Conservation (phyloP, 2,888 invertebrate species). For the Synergus itoensis region DNA sequence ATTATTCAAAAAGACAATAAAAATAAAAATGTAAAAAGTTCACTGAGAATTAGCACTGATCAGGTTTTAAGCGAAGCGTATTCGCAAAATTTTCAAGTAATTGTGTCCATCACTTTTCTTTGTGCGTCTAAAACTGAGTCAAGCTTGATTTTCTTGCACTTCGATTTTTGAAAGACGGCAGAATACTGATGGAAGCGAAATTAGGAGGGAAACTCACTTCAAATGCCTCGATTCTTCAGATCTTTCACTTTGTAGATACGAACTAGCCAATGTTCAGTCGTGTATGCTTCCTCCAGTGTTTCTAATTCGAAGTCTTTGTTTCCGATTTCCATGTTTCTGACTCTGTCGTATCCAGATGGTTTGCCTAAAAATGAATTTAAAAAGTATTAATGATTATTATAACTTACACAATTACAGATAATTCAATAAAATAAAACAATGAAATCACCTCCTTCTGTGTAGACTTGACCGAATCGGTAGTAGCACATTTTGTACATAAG, state of each 20-base stretch:
- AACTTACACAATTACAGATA: slow-evolving; percentile 18
- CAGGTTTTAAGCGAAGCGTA: neutral
- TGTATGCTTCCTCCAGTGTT: slow-evolving; percentile 99
- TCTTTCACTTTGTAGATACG: slow-evolving; percentile 99
- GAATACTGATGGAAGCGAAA: slow-evolving; percentile 12
- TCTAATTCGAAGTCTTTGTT: slow-evolving; percentile 99
- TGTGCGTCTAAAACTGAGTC: neutral
- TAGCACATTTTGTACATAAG: slow-evolving; percentile 99
- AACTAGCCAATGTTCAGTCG: slow-evolving; percentile 99
- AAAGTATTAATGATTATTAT: neutral
- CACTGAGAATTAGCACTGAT: neutral
- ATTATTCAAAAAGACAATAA: neutral
- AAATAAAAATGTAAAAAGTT: slow-evolving; percentile 3
- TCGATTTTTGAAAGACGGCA: neutral
- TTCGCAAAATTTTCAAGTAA: neutral
- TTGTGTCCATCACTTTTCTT: neutral
- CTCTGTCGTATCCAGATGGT: slow-evolving; percentile 97
- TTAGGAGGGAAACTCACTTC: slow-evolving; percentile 64
- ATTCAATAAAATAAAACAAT: slow-evolving; percentile 25
- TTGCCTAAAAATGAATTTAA: slow-evolving; percentile 82
- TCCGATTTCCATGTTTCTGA: slow-evolving; percentile 98
- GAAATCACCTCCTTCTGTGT: slow-evolving; percentile 91
- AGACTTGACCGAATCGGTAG: slow-evolving; percentile 97
- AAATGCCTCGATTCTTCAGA: slow-evolving; percentile 92
- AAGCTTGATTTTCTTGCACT: neutral